Conservation (phyloP, 2,888 invertebrate species). For the Seira sanloemensis region DNA sequence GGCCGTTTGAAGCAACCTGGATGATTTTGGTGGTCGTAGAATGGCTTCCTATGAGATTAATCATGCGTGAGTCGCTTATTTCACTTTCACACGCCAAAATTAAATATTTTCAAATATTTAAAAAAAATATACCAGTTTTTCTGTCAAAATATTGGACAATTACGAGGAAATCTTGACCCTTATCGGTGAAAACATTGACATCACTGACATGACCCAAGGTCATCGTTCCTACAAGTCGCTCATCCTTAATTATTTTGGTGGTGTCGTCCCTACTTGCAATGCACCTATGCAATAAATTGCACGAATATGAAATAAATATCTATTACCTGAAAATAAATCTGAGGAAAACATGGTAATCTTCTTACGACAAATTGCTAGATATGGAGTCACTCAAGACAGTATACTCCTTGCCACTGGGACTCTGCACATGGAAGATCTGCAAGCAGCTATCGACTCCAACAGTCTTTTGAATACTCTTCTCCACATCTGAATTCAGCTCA, state of each 20-base stretch:
- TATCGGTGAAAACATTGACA: constrained; percentile 61
- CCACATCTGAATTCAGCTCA: not conserved
- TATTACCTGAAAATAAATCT: no score
- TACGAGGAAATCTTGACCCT: constrained; percentile 61
- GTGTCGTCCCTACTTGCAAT: constrained; percentile 4
- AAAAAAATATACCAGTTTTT: constrained; percentile 26
- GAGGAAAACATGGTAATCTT: not conserved
- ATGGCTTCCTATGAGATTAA: constrained; percentile 45
- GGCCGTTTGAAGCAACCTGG: constrained; percentile 14
- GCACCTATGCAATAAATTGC: constrained; percentile 36
- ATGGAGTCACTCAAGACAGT: constrained; percentile 56
- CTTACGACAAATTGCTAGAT: constrained; percentile 68
- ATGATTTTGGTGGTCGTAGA: constrained; percentile 49
- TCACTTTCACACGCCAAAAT: not conserved
- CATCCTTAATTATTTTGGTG: constrained; percentile 34
- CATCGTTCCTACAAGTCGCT: not conserved
- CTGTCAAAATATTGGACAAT: constrained; percentile 66
- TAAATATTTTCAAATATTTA: constrained; percentile 14
- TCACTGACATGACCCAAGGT: constrained; percentile 65
- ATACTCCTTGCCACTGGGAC: constrained; percentile 36
- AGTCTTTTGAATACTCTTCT: not conserved
- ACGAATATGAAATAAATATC: no score
- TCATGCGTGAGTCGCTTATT: not conserved
- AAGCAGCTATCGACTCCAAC: constrained; percentile 51
- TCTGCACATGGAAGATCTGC: constrained; percentile 53